Evolutionary conservation across 1,140 invertebrate species (phyloP).

Genomic region (Eciton burchellii): DNA sequence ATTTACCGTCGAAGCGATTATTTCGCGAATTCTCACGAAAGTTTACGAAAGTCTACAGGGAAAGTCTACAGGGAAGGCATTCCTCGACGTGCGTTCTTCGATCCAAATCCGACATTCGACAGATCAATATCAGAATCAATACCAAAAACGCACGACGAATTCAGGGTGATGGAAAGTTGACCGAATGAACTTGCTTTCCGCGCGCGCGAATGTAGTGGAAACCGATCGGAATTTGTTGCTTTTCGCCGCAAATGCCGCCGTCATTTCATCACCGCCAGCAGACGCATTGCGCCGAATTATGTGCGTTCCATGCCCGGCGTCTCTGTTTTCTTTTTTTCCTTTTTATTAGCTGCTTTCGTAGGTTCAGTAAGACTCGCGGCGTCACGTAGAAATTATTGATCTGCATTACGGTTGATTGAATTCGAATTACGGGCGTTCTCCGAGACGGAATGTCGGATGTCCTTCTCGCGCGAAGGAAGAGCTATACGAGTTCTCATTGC

Average conservation of each 20-base stretch:
- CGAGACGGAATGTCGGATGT: background rate
- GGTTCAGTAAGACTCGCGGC: background rate
- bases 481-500: background rate
- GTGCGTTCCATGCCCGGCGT: background rate
- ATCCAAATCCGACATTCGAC: conserved; percentile 44
- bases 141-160: background rate
- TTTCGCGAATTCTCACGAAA: conserved; percentile 2
- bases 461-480: background rate
- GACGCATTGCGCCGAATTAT: background rate
- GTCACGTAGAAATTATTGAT: conserved; percentile 32
- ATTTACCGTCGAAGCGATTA: too few relatives aligned
- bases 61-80: too few relatives aligned
- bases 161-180: conserved; percentile 38
- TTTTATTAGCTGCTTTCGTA: background rate
- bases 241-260: conserved; percentile 2
- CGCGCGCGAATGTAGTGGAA: background rate
- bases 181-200: conserved; percentile 16
- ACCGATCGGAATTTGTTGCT: conserved; percentile 43
- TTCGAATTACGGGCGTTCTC: too few relatives aligned
- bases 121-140: conserved; percentile 28
- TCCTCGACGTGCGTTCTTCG: background rate
- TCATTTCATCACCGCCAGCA: background rate
- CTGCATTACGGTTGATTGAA: conserved; percentile 7
- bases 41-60: background rate
- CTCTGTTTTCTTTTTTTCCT: conserved; percentile 1